A percentile compares a stretch with the other conserved stretches of the same genome.
Conservation (phyloP, 2,888 invertebrate genomes). For the Machimus rusticus region DNA sequence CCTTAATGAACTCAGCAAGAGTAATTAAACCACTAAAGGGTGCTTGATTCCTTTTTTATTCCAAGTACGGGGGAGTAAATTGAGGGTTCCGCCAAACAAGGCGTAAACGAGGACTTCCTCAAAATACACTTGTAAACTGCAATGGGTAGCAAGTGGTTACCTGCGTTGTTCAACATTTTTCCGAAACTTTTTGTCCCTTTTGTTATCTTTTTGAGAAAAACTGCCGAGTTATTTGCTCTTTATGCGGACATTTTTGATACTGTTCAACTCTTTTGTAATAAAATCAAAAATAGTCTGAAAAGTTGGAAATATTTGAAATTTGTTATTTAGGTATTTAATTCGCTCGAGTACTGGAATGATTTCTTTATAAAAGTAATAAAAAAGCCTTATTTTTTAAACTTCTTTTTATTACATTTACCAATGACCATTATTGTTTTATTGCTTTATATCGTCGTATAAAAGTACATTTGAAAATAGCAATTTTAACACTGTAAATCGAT, state of each 20-base stretch:
- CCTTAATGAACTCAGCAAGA: conserved; percentile 41
- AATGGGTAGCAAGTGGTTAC: conserved; percentile 26
- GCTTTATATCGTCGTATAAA: background rate
- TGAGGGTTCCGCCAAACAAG: conserved; percentile 44
- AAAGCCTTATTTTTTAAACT: background rate
- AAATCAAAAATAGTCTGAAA: background rate
- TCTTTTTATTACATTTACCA: background rate
- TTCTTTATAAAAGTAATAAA: background rate
- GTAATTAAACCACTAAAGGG: conserved; percentile 42
- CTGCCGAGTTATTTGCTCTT: background rate
- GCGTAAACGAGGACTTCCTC: conserved; percentile 46
- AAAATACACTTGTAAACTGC: conserved; percentile 39
- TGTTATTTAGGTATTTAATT: background rate
- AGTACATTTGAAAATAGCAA: background rate
- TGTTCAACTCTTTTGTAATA: background rate
- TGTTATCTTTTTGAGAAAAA: conserved; percentile 16
- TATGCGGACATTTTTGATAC: background rate
- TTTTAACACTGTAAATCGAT: background rate
- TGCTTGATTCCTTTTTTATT: conserved; percentile 31
- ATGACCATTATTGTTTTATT: background rate
- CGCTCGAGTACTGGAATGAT: background rate
- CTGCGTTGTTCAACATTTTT: conserved; percentile 9
- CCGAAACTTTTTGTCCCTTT: background rate
- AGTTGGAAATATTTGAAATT: background rate
- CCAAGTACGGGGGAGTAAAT: conserved; percentile 17